These are phyloP conservation scores for Vicugna pacos DNA, from an alignment of 2,113 vertebrate genomes.

Conservation along the genomic window DNA sequence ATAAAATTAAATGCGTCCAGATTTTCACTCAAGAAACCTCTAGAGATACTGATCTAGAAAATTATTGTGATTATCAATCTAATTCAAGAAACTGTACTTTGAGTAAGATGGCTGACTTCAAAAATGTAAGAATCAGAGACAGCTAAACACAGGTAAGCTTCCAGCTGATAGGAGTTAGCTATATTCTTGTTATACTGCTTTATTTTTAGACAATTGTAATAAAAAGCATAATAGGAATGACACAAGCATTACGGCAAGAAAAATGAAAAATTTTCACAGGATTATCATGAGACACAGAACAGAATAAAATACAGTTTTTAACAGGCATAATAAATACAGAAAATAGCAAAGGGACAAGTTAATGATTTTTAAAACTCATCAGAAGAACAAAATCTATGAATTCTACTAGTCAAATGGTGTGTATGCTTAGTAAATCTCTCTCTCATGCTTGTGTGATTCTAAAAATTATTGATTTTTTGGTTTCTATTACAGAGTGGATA, in stretches of 20 bases:
- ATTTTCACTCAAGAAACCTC: neutral
- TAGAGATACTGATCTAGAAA: neutral
- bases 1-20: conserved; percentile 20
- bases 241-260: conserved; percentile 55
- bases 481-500: conserved; percentile 77
- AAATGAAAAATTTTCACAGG: conserved; percentile 73
- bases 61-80: neutral
- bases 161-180: conserved; percentile 43
- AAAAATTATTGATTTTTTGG: conserved; percentile 79
- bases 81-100: conserved; percentile 9
- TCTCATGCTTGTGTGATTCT: conserved; percentile 65
- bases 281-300: conserved; percentile 68
- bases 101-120: conserved; percentile 39
- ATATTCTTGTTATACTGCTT: neutral
- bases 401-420: conserved; percentile 69
- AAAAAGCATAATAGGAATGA: conserved; percentile 69
- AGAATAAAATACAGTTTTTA: conserved; percentile 75
- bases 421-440: conserved; percentile 77
- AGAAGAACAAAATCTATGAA: conserved; percentile 81
- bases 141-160: conserved; percentile 16
- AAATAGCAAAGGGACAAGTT: conserved; percentile 80
- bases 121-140: conserved; percentile 33
- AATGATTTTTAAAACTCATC: conserved; percentile 83
- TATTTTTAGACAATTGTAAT: conserved; percentile 71
- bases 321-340: conserved; percentile 80